Percentiles rank a stretch among this genome's conserved stretches.
Evolutionary conservation across 2,113 vertebrate genomes (phyloP).

Genomic region (Sinocyclocheilus maitianheensis): DNA sequence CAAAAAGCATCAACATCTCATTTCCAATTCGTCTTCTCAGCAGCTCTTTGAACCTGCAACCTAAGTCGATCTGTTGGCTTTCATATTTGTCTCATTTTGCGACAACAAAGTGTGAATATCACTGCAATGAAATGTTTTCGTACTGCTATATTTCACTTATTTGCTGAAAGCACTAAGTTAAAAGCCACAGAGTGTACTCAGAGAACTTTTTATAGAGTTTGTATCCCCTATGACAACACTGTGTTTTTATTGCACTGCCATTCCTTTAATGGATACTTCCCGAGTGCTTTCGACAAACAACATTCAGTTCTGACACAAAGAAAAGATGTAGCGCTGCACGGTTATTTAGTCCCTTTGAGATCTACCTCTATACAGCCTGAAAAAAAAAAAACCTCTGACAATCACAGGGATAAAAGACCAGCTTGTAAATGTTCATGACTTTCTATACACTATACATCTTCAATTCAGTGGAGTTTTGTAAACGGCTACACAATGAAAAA

Average conservation of each 20-base stretch:
- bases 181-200: neutral
- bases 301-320: slow-evolving; percentile 33
- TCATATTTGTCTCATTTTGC: neutral
- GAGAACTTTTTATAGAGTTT: neutral
- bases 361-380: neutral
- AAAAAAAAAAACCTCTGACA: neutral
- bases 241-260: slow-evolving; percentile 39
- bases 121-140: neutral
- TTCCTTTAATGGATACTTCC: slow-evolving; percentile 29
- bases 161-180: slow-evolving; percentile 10
- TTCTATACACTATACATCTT: neutral
- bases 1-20: slow-evolving; percentile 79
- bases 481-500: neutral
- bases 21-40: slow-evolving; percentile 54
- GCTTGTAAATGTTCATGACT: slow-evolving; percentile 26
- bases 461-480: neutral
- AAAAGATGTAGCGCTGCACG: neutral
- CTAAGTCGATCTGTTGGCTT: neutral
- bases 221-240: slow-evolving; percentile 7
- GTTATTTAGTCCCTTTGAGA: slow-evolving; percentile 24
- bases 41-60: slow-evolving; percentile 6
- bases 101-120: neutral
- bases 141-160: neutral
- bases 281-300: slow-evolving; percentile 17
- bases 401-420: neutral